phyloP scores from a whole-genome alignment of 1,140 invertebrate species.

The Uloborus diversus region DNA sequence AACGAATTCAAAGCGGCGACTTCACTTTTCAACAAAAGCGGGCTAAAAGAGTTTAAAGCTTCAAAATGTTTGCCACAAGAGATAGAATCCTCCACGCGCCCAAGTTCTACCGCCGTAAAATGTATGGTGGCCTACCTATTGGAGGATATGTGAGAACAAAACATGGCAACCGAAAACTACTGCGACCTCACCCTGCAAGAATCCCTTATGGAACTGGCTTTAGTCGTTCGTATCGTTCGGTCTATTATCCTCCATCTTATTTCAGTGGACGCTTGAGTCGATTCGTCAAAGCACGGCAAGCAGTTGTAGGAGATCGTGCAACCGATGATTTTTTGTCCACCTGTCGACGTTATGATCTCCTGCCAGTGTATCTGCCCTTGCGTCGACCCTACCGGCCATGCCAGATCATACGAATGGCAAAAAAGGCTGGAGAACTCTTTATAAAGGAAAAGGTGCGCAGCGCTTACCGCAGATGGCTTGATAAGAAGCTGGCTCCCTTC shows the following conservation, averaged over 20 bases:
- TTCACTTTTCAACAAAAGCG: too few relatives aligned
- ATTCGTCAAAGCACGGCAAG: conserved; percentile 8
- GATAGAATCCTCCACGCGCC: conserved; percentile 34
- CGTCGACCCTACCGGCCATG: conserved; percentile 28
- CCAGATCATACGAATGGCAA: conserved; percentile 46
- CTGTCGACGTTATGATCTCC: conserved; percentile 37
- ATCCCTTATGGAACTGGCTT: background rate
- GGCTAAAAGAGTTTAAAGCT: too few relatives aligned
- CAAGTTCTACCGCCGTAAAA: conserved; percentile 24
- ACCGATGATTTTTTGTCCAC: conserved; percentile 29
- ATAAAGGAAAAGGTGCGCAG: conserved; percentile 44
- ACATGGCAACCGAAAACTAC: background rate
- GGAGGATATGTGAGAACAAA: conserved; percentile 17
- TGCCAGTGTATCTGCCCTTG: conserved; percentile 28
- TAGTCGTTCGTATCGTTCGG: background rate
- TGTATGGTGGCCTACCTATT: conserved; percentile 24
- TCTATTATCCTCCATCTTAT: conserved; percentile 34
- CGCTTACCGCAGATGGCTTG: conserved; percentile 35
- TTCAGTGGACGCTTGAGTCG: conserved; percentile 7
- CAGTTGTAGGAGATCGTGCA: background rate
- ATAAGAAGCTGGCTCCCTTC: conserved; percentile 31
- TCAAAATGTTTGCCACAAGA: conserved; percentile 27
- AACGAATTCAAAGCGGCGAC: too few relatives aligned
- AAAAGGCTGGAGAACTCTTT: conserved; percentile 44
- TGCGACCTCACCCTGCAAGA: background rate